Base-by-base conservation (phyloP, 2,797 vertebrate genomes). In the Myotis findleyi region DNA sequence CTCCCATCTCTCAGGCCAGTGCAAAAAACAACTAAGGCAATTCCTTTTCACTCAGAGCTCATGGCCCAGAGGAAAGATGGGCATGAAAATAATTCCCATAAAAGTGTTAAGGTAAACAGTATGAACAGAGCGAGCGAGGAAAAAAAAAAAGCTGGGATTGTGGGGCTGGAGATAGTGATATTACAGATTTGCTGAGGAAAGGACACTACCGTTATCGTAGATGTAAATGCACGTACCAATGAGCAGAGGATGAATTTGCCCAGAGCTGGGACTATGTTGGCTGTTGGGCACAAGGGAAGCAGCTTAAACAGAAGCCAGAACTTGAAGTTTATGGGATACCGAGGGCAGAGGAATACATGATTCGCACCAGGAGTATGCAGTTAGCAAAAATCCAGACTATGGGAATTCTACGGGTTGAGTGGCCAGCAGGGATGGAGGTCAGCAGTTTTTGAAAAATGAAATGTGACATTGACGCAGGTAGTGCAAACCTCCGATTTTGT, bases 21-120 rank as follows among this genome's bases (percentile, higher is more conserved):
- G 79, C 7, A 49, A 62, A 53, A 87, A 93, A 92, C 55, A 66
- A 33, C 41, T 20, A 79, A 6, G 11, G 47, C 10, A 4, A 23
- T 80, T 66, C 51, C 72, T 75, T 84, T 79, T 59, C 14, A 75
- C 44, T 92, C 33, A 76, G 18, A 38, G 57, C 25, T 89, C 38
- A 84, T 0, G 36, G 38, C 20, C 41, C 17, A 73, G 9, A 81
- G 38, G 57, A 80, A 75, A 44, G 44, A 76, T 53, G 8, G 33
- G 14, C 36, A 64, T 10, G 41, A 55, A 55, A 71, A 30, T 76
- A 66, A 76, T n/a, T 47, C 30, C 16, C 41, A 49, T 3, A 11
- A 6, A 51, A 71, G 21, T 21, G 33, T 44, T 44, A 17, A 0
- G 51, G 81, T 16, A 21, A 30, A n/a, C 36, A 14, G 62, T 20